phyloP scores from a whole-genome alignment of 2,888 invertebrate genomes.

The Cetonia aurata region DNA sequence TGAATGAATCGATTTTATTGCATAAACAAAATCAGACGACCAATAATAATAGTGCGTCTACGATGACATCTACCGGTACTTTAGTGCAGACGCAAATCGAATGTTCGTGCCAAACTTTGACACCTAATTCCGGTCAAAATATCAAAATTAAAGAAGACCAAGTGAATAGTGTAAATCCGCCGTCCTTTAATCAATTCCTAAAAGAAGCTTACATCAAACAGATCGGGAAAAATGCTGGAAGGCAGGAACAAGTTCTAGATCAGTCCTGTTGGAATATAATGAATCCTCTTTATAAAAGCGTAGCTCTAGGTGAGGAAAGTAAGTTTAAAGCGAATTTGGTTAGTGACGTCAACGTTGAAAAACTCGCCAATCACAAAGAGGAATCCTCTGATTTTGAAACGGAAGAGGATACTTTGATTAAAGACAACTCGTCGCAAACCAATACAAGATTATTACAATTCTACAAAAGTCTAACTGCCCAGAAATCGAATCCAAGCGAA shows the following conservation, averaged over 20 bases:
- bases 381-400: constrained; percentile 20
- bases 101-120: constrained; percentile 2
- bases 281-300: constrained; percentile 27
- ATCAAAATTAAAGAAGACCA: not conserved
- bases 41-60: not conserved
- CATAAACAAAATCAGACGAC: constrained; percentile 7
- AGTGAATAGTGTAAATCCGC: not conserved
- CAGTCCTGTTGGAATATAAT: constrained; percentile 24
- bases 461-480: not conserved
- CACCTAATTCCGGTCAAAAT: not conserved
- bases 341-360: constrained; percentile 11
- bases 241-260: not conserved
- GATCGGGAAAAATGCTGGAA: not conserved
- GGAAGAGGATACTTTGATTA: constrained; percentile 9
- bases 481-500: not conserved
- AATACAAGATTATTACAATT: constrained; percentile 7
- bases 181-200: constrained; percentile 1
- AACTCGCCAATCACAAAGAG: constrained; percentile 1
- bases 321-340: not conserved
- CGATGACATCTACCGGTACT: not conserved
- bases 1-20: not conserved
- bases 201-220: constrained; percentile 21
- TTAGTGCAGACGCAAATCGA: not conserved
- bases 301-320: not conserved
- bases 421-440: not conserved